These are phyloP conservation scores for Drosophila subobscura DNA, from an alignment of 1,140 invertebrate species.

Conservation along the genomic window DNA sequence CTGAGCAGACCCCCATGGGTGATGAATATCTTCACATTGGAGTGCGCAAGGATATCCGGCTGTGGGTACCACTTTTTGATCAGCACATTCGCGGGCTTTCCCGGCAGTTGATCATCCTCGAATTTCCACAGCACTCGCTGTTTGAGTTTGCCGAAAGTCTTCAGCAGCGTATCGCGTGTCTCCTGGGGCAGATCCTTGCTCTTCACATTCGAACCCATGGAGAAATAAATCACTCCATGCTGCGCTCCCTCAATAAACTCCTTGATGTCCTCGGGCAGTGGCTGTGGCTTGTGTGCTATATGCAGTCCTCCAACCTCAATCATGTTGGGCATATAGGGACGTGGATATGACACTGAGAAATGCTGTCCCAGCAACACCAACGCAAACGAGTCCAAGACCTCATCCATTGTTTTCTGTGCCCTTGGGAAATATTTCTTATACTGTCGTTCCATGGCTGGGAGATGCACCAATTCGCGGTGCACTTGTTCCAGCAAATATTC, in stretches of 20 bases:
- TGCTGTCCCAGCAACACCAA: constrained; percentile 86
- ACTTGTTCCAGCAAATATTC: constrained; percentile 28
- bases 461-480: constrained; percentile 22
- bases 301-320: constrained; percentile 87
- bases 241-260: constrained; percentile 85
- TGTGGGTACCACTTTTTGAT: constrained; percentile 89
- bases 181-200: constrained; percentile 84
- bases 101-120: constrained; percentile 85
- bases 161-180: constrained; percentile 84
- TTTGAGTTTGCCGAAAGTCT: constrained; percentile 85
- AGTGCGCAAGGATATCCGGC: constrained; percentile 88
- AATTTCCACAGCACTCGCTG: constrained; percentile 89
- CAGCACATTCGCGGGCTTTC: constrained; percentile 86
- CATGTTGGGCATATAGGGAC: constrained; percentile 85
- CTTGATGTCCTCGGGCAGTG: constrained; percentile 84
- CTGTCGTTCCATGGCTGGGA: constrained; percentile 65
- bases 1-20: constrained; percentile 89
- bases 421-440: constrained; percentile 83
- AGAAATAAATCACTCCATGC: constrained; percentile 87
- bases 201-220: constrained; percentile 86
- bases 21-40: constrained; percentile 88
- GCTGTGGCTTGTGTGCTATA: constrained; percentile 72
- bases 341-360: constrained; percentile 84
- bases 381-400: constrained; percentile 81
- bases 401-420: constrained; percentile 64